Conservation (phyloP, 2,113 vertebrate genomes). For the Myotis yumanensis region DNA sequence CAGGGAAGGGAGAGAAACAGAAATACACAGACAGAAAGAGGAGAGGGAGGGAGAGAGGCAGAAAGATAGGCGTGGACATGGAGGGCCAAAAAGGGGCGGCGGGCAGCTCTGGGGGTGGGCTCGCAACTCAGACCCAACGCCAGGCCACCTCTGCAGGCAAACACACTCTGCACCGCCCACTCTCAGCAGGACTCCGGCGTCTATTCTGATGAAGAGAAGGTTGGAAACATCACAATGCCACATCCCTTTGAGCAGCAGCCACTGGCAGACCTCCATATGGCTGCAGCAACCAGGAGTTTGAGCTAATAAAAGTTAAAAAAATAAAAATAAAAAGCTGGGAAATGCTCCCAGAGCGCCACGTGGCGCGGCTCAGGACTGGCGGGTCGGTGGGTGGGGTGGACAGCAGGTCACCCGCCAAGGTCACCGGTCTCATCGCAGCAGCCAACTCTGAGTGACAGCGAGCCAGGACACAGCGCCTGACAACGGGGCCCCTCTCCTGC, state of each 20-base stretch:
- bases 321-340: conserved; percentile 56
- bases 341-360: conserved; percentile 57
- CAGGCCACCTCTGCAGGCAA: not conserved
- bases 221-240: conserved; percentile 69
- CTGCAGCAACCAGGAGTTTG: conserved; percentile 59
- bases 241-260: conserved; percentile 59
- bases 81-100: not conserved
- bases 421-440: not conserved
- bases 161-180: not conserved
- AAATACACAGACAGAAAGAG: not conserved
- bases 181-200: not conserved
- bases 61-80: accelerated
- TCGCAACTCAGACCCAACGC: accelerated
- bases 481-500: not conserved
- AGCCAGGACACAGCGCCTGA: not conserved
- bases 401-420: not conserved
- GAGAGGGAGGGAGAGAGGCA: not conserved
- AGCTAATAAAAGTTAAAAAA: conserved; percentile 70
- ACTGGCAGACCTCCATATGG: conserved; percentile 59
- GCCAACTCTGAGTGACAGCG: not conserved
- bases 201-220: conserved; percentile 51
- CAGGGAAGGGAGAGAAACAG: not conserved
- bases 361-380: conserved; percentile 24
- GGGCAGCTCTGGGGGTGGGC: not conserved
- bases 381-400: not conserved